These are phyloP conservation scores for Opisthocomus hoazin DNA, from an alignment of 2,113 vertebrate genomes.

Conservation along the genomic window DNA sequence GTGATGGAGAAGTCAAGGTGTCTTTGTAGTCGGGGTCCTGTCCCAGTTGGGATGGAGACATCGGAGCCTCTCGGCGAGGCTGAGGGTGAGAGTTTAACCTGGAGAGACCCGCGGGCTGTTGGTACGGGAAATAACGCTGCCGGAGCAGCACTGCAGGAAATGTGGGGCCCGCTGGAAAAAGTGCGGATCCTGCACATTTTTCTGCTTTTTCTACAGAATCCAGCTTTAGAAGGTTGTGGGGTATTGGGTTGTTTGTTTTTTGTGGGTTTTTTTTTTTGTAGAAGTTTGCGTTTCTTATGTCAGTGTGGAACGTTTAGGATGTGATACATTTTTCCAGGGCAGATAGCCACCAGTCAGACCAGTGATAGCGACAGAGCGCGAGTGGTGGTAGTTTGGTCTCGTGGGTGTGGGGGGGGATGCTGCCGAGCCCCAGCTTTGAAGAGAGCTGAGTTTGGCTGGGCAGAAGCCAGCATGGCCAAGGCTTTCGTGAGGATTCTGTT, in stretches of 20 bases:
- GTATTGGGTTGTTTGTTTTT: background rate
- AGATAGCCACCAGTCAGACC: background rate
- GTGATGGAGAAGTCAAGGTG: too few species aligned
- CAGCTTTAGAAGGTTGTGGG: background rate
- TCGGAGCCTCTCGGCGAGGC: too few species aligned
- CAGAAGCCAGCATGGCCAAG: background rate
- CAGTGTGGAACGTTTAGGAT: background rate
- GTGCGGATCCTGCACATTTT: constrained; percentile 53
- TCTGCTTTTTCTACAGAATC: constrained; percentile 34
- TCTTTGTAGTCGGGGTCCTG: fast-evolving
- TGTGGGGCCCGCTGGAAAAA: constrained; percentile 42
- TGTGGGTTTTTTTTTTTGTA: background rate
- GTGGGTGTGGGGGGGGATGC: too few species aligned
- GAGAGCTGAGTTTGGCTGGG: background rate
- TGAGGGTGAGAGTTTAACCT: background rate
- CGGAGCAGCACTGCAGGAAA: background rate
- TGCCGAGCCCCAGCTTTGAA: background rate
- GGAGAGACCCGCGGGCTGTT: background rate
- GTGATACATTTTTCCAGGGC: background rate
- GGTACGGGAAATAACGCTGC: background rate
- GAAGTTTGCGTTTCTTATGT: background rate
- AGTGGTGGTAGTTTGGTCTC: background rate
- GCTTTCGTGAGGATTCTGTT: background rate
- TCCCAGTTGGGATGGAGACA: fast-evolving
- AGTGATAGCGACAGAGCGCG: fast-evolving